Percentiles rank a stretch among this genome's conserved stretches.
Evolutionary conservation across 2,797 vertebrate genomes (phyloP).

Genomic region (Muscicapa striata): DNA sequence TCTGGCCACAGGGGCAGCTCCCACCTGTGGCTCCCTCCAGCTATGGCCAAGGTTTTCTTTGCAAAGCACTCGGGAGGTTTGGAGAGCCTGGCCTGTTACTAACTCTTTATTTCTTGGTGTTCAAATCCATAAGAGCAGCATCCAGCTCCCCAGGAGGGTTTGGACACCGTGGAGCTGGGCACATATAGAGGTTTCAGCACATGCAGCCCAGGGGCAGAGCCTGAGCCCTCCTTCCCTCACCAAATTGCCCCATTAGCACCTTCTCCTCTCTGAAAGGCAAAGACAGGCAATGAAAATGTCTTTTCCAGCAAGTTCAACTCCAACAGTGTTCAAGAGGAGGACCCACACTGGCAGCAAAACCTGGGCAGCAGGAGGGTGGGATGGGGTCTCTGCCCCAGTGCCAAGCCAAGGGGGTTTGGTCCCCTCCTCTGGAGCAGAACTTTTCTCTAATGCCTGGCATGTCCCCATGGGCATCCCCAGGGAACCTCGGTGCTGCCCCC

Average conservation of each 20-base stretch:
- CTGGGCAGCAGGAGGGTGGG: background rate
- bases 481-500: accelerated
- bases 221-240: background rate
- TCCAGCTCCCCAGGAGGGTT: background rate
- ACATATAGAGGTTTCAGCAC: accelerated
- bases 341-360: background rate
- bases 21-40: background rate
- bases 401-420: background rate
- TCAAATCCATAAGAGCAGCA: background rate
- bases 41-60: accelerated
- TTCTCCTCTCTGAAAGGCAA: background rate
- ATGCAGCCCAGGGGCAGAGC: background rate
- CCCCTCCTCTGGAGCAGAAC: background rate
- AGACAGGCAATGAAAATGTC: background rate
- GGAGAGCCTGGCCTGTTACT: background rate
- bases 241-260: background rate
- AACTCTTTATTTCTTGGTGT: background rate
- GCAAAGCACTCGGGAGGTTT: background rate
- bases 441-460: background rate
- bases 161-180: background rate
- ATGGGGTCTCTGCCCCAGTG: background rate
- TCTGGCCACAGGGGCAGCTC: background rate
- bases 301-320: background rate
- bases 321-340: background rate
- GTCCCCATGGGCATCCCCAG: background rate